Conservation (phyloP, 1,140 invertebrate species). For the Drosophila ironensis region DNA sequence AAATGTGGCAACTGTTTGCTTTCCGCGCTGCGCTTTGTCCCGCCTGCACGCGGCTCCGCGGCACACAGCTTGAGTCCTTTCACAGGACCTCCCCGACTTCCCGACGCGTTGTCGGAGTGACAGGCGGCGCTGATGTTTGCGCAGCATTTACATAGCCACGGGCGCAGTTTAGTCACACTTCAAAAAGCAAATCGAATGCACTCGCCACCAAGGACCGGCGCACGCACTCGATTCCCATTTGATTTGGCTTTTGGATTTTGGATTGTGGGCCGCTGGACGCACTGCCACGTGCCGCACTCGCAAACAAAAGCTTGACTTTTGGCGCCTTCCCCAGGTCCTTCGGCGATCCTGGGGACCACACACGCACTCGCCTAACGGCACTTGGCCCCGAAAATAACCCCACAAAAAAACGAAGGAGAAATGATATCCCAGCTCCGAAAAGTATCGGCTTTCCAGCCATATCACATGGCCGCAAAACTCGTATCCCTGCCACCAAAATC, state of each 20-base stretch:
- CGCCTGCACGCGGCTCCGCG: constrained; percentile 21
- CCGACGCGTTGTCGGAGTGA: no score
- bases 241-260: no score
- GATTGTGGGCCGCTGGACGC: no score
- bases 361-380: constrained; percentile 47
- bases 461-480: constrained; percentile 17
- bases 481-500: constrained; percentile 8
- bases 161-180: constrained; percentile 74
- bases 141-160: constrained; percentile 43
- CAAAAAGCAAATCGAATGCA: constrained; percentile 20
- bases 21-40: constrained; percentile 29
- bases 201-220: no score
- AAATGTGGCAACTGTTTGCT: constrained; percentile 73
- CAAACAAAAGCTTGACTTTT: constrained; percentile 75
- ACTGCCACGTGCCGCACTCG: constrained; percentile 39
- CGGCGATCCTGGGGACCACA: constrained; percentile 16
- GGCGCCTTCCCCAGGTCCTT: constrained; percentile 20
- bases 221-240: background rate
- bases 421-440: constrained; percentile 1
- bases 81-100: constrained; percentile 11
- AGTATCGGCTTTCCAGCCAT: constrained; percentile 49
- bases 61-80: constrained; percentile 60
- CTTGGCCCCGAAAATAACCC: constrained; percentile 32
- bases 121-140: constrained; percentile 13
- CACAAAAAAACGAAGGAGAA: background rate